Evolutionary conservation across 2,113 vertebrate species (phyloP), one percentile per base, ranked within the genome.

Genomic region (Petroica traversi): DNA sequence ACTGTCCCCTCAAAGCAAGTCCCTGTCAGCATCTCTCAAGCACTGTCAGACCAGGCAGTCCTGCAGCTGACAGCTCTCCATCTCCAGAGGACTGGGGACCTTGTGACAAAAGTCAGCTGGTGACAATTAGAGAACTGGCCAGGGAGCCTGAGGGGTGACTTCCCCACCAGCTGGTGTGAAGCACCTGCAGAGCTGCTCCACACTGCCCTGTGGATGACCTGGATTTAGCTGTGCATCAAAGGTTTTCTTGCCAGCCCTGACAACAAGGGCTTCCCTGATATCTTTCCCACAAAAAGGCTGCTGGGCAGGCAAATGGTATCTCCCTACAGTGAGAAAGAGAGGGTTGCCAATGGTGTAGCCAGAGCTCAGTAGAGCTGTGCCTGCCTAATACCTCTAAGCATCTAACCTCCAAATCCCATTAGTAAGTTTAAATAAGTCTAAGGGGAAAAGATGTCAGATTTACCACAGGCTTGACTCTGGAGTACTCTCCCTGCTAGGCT

Each of bases 371-470:
- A 74, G 46, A 76, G 55, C 55, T 89, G 29, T n/a, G 19, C 52
- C 69, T 88, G 62, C 7, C 81, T 55, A 85, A 69, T 17, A 66
- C 49, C 25, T 36, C 71, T 80, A 61, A 88, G 81, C 34, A 41
- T n/a, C 85, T 73, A 82, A 66, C 29, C 34, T 69, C 22, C 72
- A 89, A 91, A 92, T 78, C 87, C 67, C 71, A 88, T 93, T 89
- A 95, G 49, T 61, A 76, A 88, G 69, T 91, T 95, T 91, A 91
- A 92, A 31, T 92, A 87, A 94, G 33, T 68, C 89, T 67, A 26
- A 80, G 40, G 59, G 43, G 58, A 66, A 91, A 69, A 81, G 3
- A 34, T n/a, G 54, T 64, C 68, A 85, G 72, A 54, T 73, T 94
- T 88, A 69, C 34, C 34, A 10, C 1, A 74, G 79, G 43, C 34